Conservation (phyloP, 1,140 invertebrate species). For the Drosophila sp. region DNA sequence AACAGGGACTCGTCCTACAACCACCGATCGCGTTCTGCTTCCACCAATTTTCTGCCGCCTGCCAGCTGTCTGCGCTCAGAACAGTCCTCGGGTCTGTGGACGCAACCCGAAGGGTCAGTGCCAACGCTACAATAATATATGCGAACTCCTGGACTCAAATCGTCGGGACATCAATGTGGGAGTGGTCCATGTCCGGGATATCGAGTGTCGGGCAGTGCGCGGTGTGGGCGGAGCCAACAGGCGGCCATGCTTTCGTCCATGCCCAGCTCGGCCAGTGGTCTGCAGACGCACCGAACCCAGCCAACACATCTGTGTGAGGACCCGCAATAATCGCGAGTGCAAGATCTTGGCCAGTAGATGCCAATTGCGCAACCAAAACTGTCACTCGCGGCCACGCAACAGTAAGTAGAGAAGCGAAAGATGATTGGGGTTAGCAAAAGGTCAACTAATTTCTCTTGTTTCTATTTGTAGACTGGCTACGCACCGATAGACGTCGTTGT, state of each 20-base stretch:
- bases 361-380: slow-evolving; percentile 62
- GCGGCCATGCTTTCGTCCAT: slow-evolving; percentile 41
- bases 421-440: no score
- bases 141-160: slow-evolving; percentile 44
- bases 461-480: slow-evolving; percentile 52
- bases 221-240: slow-evolving; percentile 25
- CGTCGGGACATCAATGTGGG: neutral
- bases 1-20: neutral
- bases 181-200: slow-evolving; percentile 41
- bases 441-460: neutral
- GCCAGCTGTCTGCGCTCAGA: slow-evolving; percentile 37
- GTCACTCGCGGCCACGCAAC: slow-evolving; percentile 48
- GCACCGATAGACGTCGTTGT: slow-evolving; percentile 48
- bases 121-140: slow-evolving; percentile 57
- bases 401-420: slow-evolving; percentile 39
- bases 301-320: slow-evolving; percentile 54
- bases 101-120: slow-evolving; percentile 44
- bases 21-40: slow-evolving; percentile 1
- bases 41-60: slow-evolving; percentile 27
- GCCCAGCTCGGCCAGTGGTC: slow-evolving; percentile 31
- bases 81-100: slow-evolving; percentile 56
- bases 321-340: slow-evolving; percentile 40
- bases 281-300: slow-evolving; percentile 31
- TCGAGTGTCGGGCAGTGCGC: slow-evolving; percentile 46
- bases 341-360: slow-evolving; percentile 58